phyloP scores from a whole-genome alignment of 2,888 invertebrate genomes.

The Heliconius ismenius region DNA sequence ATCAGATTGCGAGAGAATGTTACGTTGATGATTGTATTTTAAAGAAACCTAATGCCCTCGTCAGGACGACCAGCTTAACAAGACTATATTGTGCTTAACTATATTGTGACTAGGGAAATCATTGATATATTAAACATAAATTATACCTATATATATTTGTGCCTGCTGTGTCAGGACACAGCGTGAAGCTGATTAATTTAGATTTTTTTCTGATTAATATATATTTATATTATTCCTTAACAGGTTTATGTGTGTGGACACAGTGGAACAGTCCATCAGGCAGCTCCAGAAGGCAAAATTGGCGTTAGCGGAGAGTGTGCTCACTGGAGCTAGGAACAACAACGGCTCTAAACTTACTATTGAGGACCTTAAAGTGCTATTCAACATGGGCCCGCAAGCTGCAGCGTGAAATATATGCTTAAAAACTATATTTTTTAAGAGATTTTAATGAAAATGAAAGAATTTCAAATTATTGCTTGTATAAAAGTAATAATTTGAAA shows the following conservation, averaged over 20 bases:
- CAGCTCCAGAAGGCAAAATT: constrained; percentile 90
- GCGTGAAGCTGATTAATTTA: too few species aligned
- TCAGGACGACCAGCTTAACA: too few species aligned
- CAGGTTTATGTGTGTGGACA: constrained; percentile 91
- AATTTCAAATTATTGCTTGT: background rate
- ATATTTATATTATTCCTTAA: background rate
- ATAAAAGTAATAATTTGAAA: background rate
- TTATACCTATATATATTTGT: too few species aligned
- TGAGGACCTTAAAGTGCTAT: constrained; percentile 88
- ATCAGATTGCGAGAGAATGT: background rate
- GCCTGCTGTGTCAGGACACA: too few species aligned
- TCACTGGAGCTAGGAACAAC: constrained; percentile 85
- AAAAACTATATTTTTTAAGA: background rate
- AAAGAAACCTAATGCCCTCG: too few species aligned
- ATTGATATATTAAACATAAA: too few species aligned
- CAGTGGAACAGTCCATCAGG: constrained; percentile 93
- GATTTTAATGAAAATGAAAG: background rate
- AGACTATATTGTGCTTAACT: too few species aligned
- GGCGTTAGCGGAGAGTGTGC: constrained; percentile 87
- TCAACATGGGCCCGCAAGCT: constrained; percentile 75
- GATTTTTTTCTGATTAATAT: too few species aligned
- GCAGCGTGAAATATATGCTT: background rate
- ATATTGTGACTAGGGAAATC: too few species aligned
- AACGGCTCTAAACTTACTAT: constrained; percentile 87
- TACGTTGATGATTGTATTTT: too few species aligned